Base-by-base conservation (phyloP, 1,140 invertebrate species). In the Oncopeltus fasciatus region DNA sequence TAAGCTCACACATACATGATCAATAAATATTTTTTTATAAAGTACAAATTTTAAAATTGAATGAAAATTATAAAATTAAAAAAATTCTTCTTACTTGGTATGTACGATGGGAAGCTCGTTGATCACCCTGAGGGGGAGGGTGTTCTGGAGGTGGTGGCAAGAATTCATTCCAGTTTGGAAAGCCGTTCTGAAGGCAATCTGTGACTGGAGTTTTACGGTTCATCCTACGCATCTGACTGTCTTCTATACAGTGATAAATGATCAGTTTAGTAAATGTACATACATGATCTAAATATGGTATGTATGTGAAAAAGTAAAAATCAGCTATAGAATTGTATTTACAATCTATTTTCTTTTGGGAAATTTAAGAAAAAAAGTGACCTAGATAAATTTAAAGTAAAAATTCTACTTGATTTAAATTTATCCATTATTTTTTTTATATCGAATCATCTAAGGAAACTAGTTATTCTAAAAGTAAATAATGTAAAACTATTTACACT, bases 91-190 rank as follows among this genome's bases (percentile, higher is more conserved):
- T 21, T 47, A 62, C 61, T 24, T 62, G 53, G 38, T 62, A 62
- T 14, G 61, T 33, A 28, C 61, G n/a, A 14, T 57, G 51, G 1
- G 61, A 43, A 12, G 61, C 38, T 27, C 51, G 24, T 16, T 57
- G 28, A 31, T 62, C 56, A 9, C 53, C 56, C 20, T 62, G 53
- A 21, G 85, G 85, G 2, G 87, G 86, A 12, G 87, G 86, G 72
- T 88, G 85, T 66, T 88, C 84, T 0, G 87, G 87, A 1, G 87
- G 86, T 47, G 86, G 87, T 9, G 87, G 87, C 27, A 88, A 74
- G 68, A 87, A 81, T 67, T 88, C 86, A 18, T 81, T 83, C 85
- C 84, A 88, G 71, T 87, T 88, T 0, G 86, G 81, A 63, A 84
- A 58, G 27, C 60, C 60, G 46, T 61, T 62, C 29, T 62, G 61